These are phyloP conservation scores for Xenus cinereus DNA, from an alignment of 2,113 vertebrate species.

Conservation along the genomic window DNA sequence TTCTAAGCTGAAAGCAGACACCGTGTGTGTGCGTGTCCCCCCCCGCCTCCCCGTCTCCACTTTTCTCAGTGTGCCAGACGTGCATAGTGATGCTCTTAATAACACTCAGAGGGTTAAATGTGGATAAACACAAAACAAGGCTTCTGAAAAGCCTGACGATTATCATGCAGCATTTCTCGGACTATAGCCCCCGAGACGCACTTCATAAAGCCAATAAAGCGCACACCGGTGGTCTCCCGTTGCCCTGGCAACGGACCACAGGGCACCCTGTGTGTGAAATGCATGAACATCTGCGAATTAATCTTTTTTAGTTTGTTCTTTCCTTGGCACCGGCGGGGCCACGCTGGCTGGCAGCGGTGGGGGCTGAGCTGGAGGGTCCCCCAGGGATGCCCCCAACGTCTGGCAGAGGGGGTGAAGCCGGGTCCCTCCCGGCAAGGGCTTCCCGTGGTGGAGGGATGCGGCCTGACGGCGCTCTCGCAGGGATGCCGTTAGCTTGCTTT, in stretches of 20 bases:
- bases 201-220: conserved; percentile 92
- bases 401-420: conserved; percentile 67
- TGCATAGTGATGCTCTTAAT: conserved; percentile 58
- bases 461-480: conserved; percentile 33
- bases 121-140: conserved; percentile 78
- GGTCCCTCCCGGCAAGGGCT: conserved; percentile 45
- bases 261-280: conserved; percentile 87
- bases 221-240: conserved; percentile 86
- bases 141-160: conserved; percentile 73
- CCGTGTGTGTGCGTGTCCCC: not conserved
- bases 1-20: not conserved
- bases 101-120: conserved; percentile 75
- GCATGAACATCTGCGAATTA: conserved; percentile 86
- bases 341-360: not conserved
- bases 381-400: conserved; percentile 60
- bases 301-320: conserved; percentile 81
- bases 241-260: conserved; percentile 92
- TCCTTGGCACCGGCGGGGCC: conserved; percentile 72
- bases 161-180: conserved; percentile 78
- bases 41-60: not conserved
- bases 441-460: conserved; percentile 49
- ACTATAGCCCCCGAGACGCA: conserved; percentile 79
- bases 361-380: conserved; percentile 68
- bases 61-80: not conserved
- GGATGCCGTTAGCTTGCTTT: conserved; percentile 68